Percentiles rank a stretch among this genome's conserved stretches.
phyloP scores from a whole-genome alignment of 2,888 invertebrate species.

The Drosophila mulleri region DNA sequence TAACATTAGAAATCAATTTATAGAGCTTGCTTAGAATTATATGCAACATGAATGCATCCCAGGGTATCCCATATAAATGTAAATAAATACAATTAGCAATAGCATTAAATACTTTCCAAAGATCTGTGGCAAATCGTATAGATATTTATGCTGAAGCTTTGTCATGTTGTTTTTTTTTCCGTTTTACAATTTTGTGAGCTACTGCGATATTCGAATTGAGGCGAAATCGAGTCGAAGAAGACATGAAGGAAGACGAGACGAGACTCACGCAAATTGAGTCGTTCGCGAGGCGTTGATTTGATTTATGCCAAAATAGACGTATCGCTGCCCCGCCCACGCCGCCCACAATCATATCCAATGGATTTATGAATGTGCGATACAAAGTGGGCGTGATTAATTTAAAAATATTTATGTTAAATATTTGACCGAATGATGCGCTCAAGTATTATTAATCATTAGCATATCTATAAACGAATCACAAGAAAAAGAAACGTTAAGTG shows the following conservation, averaged over 20 bases:
- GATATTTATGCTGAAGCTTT: conserved; percentile 35
- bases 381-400: conserved; percentile 20
- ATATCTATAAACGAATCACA: conserved; percentile 2
- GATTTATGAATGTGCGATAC: conserved; percentile 43
- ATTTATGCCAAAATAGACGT: conserved; percentile 46
- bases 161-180: not conserved
- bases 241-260: not conserved
- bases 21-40: not conserved
- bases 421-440: not conserved
- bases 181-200: conserved; percentile 14
- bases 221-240: not conserved
- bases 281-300: conserved; percentile 48
- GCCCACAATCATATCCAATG: conserved; percentile 28
- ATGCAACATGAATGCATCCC: not conserved
- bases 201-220: conserved; percentile 39
- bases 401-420: conserved; percentile 21
- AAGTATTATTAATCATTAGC: conserved; percentile 9
- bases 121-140: conserved; percentile 26
- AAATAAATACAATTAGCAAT: not conserved
- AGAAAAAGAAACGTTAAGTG: not conserved
- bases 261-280: conserved; percentile 38
- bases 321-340: conserved; percentile 4
- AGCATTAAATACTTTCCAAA: not conserved
- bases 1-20: not conserved
- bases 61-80: not conserved